These are phyloP conservation scores for Cyphomyrus discorhynchus DNA, from an alignment of 2,113 vertebrate genomes.

Conservation along the genomic window DNA sequence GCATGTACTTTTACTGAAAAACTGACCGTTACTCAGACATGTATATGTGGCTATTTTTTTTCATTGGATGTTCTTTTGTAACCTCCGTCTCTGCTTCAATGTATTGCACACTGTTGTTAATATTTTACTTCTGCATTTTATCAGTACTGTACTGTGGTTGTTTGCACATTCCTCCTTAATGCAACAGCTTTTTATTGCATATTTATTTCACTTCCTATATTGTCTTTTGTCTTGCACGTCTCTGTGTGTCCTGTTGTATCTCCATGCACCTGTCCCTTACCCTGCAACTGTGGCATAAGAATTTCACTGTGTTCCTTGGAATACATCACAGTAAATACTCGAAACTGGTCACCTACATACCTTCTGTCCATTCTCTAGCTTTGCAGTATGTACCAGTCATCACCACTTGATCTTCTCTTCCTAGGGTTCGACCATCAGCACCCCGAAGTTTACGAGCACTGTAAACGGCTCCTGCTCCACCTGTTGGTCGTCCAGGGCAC, in stretches of 20 bases:
- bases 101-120: neutral
- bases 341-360: neutral
- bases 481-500: constrained; percentile 84
- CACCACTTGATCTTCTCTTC: neutral
- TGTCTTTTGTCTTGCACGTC: neutral
- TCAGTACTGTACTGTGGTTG: neutral
- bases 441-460: constrained; percentile 95
- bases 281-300: neutral
- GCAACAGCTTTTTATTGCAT: neutral
- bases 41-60: neutral
- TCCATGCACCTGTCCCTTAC: neutral
- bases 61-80: neutral
- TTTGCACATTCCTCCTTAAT: neutral
- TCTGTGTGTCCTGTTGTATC: neutral
- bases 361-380: neutral
- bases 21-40: neutral
- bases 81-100: neutral
- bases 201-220: neutral
- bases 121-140: neutral
- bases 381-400: neutral
- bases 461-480: constrained; percentile 89
- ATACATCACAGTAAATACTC: neutral
- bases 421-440: constrained; percentile 96
- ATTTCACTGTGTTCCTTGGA: neutral
- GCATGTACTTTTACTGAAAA: neutral